Evolutionary conservation across 2,888 invertebrate genomes (phyloP).

Genomic region (Gisinianus flammeolus): DNA sequence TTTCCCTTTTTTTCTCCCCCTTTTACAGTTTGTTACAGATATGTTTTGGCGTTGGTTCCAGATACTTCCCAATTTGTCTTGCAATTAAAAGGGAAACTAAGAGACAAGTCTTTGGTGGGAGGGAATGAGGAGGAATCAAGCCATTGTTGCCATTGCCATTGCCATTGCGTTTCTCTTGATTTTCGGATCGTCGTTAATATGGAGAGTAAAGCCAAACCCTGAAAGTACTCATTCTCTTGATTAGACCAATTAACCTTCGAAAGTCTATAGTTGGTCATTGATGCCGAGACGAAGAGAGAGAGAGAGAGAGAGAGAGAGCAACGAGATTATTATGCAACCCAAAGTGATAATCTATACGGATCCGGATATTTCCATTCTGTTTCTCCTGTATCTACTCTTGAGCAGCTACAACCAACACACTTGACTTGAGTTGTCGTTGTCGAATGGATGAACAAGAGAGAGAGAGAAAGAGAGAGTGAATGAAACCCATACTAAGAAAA

Average conservation of each 20-base stretch:
- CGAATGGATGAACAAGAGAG: neutral
- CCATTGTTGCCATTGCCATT: too few species aligned
- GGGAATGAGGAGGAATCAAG: too few species aligned
- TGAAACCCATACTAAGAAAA: constrained; percentile 20
- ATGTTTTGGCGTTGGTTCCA: neutral
- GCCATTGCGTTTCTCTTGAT: too few species aligned
- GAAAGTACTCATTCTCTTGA: constrained; percentile 22
- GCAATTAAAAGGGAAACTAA: too few species aligned
- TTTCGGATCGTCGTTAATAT: too few species aligned
- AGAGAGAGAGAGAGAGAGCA: constrained; percentile 7
- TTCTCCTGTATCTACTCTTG: neutral
- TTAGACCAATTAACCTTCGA: constrained; percentile 33
- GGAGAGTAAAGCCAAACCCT: too few species aligned
- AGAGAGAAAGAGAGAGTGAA: constrained; percentile 14
- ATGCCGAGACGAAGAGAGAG: neutral
- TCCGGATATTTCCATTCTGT: neutral
- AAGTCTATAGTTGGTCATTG: neutral
- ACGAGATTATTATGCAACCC: constrained; percentile 29
- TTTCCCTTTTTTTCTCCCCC: neutral
- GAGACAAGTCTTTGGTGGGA: too few species aligned
- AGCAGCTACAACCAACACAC: neutral
- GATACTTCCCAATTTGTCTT: too few species aligned
- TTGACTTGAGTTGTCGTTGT: neutral
- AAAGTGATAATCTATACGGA: constrained; percentile 14
- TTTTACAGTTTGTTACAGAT: neutral